Conservation (phyloP, 2,888 invertebrate genomes). For the Flexamia atlantica region DNA sequence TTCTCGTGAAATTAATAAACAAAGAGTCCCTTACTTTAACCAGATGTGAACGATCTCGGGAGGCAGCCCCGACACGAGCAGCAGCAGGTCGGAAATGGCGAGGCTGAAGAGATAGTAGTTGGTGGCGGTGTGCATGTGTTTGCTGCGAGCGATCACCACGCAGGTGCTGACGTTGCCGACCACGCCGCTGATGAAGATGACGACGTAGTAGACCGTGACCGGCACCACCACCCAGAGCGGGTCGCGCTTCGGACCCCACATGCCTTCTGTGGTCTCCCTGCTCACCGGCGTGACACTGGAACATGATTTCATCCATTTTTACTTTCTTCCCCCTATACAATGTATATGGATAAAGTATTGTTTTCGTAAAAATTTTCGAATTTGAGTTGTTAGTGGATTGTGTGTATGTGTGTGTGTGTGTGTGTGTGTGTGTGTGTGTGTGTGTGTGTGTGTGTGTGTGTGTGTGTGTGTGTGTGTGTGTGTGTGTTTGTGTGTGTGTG, state of each 20-base stretch:
- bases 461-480: no score
- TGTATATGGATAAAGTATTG: no score
- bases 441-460: no score
- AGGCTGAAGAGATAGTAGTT: constrained; percentile 90
- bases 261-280: constrained; percentile 14
- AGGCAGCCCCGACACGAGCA: constrained; percentile 87
- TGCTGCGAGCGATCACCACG: constrained; percentile 86
- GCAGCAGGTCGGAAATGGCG: constrained; percentile 86
- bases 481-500: no score
- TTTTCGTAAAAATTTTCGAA: no score
- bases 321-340: no score
- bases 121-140: constrained; percentile 90
- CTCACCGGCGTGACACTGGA: neutral
- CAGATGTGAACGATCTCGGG: constrained; percentile 87
- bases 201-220: constrained; percentile 82
- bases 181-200: constrained; percentile 85
- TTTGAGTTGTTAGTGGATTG: no score
- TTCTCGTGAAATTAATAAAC: no score
- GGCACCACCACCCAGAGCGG: constrained; percentile 81
- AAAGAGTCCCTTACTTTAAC: constrained; percentile 76
- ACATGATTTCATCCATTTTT: no score
- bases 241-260: constrained; percentile 73
- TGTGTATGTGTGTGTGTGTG: no score
- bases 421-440: no score
- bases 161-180: constrained; percentile 90